These are phyloP conservation scores for Colletes collaris DNA, from an alignment of 2,888 invertebrate genomes.

Conservation along the genomic window DNA sequence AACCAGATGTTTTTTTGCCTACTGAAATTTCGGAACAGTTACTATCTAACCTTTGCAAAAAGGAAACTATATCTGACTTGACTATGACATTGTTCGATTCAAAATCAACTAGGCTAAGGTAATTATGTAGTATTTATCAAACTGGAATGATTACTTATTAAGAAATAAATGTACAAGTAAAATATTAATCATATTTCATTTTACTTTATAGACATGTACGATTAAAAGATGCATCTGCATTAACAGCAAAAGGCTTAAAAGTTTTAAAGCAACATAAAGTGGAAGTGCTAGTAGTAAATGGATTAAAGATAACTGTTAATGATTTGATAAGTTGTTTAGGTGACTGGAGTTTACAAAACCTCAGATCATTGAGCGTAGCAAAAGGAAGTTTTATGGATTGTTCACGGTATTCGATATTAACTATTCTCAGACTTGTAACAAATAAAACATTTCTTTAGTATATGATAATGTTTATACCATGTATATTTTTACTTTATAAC, in stretches of 20 bases:
- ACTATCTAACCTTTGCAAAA: conserved; percentile 85
- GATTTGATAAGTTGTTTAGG: conserved; percentile 87
- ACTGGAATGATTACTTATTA: background rate
- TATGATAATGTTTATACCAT: background rate
- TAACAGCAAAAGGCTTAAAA: conserved; percentile 86
- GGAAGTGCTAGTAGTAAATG: conserved; percentile 85
- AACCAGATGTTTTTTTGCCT: conserved; percentile 85
- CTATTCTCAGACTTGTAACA: background rate
- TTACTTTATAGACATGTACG: conserved; percentile 83
- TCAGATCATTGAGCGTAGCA: conserved; percentile 86
- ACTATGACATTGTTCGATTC: conserved; percentile 86
- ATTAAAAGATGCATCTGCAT: conserved; percentile 85
- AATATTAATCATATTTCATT: conserved; percentile 22
- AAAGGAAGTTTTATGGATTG: conserved; percentile 86
- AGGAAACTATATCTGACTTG: conserved; percentile 85
- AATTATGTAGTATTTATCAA: conserved; percentile 24
- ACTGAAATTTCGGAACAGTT: conserved; percentile 86
- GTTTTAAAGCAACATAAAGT: conserved; percentile 87
- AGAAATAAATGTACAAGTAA: background rate
- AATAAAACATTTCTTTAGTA: background rate
- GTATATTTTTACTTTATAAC: conserved; percentile 44
- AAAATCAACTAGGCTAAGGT: conserved; percentile 85
- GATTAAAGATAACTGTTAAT: conserved; percentile 85
- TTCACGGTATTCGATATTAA: conserved; percentile 82
- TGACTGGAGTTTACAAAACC: conserved; percentile 87